Evolutionary conservation across 2,113 vertebrate genomes (phyloP).

Genomic region (Setophaga petechia): DNA sequence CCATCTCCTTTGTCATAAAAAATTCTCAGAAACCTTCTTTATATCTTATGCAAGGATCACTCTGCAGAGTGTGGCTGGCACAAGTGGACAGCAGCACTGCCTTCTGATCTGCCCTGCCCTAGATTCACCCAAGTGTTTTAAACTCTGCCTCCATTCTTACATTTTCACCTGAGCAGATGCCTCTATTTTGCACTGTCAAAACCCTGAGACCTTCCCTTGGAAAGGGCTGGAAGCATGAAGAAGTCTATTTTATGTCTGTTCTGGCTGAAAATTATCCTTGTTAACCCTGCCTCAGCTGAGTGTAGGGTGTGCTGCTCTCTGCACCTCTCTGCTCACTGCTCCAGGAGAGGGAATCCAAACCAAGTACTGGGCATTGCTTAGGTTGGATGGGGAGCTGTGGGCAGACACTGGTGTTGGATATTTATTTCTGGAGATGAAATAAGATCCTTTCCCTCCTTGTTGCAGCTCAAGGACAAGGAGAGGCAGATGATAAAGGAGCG

Average conservation of each 20-base stretch:
- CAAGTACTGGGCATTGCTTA: not conserved
- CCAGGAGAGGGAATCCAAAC: not conserved
- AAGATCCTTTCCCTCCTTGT: not conserved
- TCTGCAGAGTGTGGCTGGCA: not conserved
- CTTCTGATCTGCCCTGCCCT: not conserved
- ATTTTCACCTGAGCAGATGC: not conserved
- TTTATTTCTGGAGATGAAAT: not conserved
- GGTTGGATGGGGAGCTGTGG: not conserved
- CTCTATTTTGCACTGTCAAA: not conserved
- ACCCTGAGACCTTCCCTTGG: not conserved
- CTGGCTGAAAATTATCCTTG: not conserved
- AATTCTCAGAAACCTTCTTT: not conserved
- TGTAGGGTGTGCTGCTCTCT: not conserved
- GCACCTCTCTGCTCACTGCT: not conserved
- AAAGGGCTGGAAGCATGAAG: not conserved
- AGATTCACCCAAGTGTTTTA: not conserved
- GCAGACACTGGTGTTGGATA: not conserved
- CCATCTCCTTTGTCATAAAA: not conserved
- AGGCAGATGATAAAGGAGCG: conserved; percentile 97
- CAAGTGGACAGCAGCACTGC: not conserved
- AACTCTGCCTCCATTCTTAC: not conserved
- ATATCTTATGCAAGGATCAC: not conserved
- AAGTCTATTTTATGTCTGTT: not conserved
- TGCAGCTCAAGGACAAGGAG: conserved; percentile 95
- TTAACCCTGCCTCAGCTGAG: not conserved